These are phyloP conservation scores for Psephotus haematonotus DNA, from an alignment of 2,113 vertebrate species.

Conservation along the genomic window DNA sequence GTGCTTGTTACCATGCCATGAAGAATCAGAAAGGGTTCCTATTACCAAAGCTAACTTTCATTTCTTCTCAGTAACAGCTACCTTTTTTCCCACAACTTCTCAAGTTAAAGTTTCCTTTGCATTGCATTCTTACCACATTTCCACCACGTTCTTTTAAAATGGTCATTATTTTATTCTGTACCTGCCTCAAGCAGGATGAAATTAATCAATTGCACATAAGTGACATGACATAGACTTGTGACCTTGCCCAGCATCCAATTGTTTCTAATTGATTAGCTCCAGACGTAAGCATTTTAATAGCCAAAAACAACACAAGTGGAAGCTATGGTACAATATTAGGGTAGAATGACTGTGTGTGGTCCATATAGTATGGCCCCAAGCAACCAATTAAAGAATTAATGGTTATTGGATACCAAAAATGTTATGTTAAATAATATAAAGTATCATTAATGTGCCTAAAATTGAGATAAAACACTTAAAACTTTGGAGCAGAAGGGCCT, in stretches of 20 bases:
- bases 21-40: background rate
- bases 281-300: constrained; percentile 56
- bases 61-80: constrained; percentile 18
- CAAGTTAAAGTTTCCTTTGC: constrained; percentile 47
- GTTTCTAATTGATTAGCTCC: constrained; percentile 65
- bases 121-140: constrained; percentile 45
- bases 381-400: constrained; percentile 67
- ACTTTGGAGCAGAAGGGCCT: background rate
- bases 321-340: constrained; percentile 25
- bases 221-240: constrained; percentile 49
- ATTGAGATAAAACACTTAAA: constrained; percentile 42
- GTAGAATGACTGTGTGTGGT: constrained; percentile 51
- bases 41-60: background rate
- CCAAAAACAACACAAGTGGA: constrained; percentile 59
- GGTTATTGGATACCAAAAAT: constrained; percentile 54
- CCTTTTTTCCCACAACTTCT: constrained; percentile 53
- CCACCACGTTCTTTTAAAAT: constrained; percentile 46
- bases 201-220: constrained; percentile 60
- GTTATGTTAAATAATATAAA: constrained; percentile 54
- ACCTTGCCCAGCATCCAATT: constrained; percentile 65
- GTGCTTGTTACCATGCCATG: background rate
- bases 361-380: constrained; percentile 42
- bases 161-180: constrained; percentile 40
- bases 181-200: constrained; percentile 61
- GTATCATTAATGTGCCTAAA: constrained; percentile 46